phyloP scores from a whole-genome alignment of 2,797 vertebrate genomes.

The Accipiter fasciatus region DNA sequence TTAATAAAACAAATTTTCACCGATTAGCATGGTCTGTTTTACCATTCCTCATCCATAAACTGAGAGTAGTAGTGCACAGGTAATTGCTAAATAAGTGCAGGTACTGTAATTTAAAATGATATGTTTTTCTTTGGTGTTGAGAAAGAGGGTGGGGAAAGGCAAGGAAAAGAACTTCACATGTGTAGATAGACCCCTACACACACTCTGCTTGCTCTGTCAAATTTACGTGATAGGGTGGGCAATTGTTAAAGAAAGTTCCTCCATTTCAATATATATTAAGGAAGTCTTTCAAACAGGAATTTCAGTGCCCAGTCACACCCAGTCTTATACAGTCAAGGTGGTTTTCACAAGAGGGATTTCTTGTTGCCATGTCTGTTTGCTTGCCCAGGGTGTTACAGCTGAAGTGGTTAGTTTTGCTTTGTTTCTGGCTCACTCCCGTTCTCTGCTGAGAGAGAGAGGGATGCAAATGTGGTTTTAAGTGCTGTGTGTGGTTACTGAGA shows the following conservation, averaged over 20 bases:
- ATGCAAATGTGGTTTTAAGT: not conserved
- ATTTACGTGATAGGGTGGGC: not conserved
- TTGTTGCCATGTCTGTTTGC: not conserved
- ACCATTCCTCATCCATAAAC: not conserved
- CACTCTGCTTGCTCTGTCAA: not conserved
- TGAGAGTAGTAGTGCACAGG: not conserved
- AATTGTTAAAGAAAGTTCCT: not conserved
- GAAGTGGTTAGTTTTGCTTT: not conserved
- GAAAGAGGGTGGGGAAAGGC: not conserved
- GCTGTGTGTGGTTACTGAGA: not conserved
- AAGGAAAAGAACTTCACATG: not conserved
- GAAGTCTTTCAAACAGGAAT: not conserved
- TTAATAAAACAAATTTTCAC: not conserved
- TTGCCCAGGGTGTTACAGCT: not conserved
- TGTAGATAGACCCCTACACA: too few species aligned
- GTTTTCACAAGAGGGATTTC: not conserved
- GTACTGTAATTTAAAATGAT: not conserved
- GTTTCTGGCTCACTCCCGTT: not conserved
- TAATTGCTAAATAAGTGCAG: not conserved
- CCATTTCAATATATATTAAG: not conserved
- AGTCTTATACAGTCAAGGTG: not conserved
- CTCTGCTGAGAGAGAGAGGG: not conserved
- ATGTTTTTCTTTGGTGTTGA: not conserved
- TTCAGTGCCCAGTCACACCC: not conserved
- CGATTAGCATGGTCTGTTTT: not conserved